Evolutionary conservation across 1,140 invertebrate genomes (phyloP).

Genomic region (Heliconius congener): DNA sequence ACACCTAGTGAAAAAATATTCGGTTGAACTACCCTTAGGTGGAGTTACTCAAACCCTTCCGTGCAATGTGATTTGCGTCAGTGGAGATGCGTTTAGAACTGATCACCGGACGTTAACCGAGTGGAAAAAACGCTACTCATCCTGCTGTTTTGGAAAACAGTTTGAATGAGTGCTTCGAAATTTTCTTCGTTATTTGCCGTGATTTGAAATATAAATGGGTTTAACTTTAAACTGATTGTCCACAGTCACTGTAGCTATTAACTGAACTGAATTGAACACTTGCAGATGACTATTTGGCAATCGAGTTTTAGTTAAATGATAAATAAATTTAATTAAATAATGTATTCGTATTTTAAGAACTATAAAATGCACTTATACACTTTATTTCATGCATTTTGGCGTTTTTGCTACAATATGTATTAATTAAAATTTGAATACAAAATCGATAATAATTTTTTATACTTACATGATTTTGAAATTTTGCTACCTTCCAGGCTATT

Average conservation of each 20-base stretch:
- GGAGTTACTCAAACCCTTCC: constrained; percentile 70
- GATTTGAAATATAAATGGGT: neutral
- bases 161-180: constrained; percentile 31
- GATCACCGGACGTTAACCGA: constrained; percentile 77
- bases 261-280: too few relatives aligned
- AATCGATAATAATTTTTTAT: constrained; percentile 19
- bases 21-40: constrained; percentile 50
- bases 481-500: constrained; percentile 49
- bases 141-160: constrained; percentile 51
- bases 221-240: neutral
- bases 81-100: constrained; percentile 76
- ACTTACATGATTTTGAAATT: constrained; percentile 46
- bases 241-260: too few relatives aligned
- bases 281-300: too few relatives aligned
- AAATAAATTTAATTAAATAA: too few relatives aligned
- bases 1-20: constrained; percentile 35
- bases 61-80: constrained; percentile 80
- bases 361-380: too few relatives aligned
- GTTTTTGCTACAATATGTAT: too few relatives aligned
- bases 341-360: too few relatives aligned
- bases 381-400: too few relatives aligned
- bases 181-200: neutral
- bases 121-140: constrained; percentile 79
- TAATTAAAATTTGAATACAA: neutral
- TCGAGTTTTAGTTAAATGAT: too few relatives aligned